Evolutionary conservation across 2,888 invertebrate species (phyloP), one percentile per base, ranked within the genome.

Genomic region (Nudaria mundana): DNA sequence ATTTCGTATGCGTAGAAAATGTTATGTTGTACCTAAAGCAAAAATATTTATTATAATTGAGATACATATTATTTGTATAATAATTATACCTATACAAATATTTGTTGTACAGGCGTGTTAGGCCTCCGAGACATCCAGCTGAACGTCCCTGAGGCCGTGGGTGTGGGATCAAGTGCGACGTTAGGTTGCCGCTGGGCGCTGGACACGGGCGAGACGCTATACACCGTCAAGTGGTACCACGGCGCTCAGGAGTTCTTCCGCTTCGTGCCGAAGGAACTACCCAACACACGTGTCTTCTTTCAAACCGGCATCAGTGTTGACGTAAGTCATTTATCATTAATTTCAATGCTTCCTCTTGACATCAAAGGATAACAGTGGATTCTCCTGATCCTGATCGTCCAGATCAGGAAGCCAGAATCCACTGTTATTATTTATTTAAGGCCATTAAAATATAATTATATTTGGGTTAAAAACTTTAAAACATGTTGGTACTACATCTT

Each of bases 181-280:
- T 90, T 95, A 47, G 91, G 92, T 56, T 95, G 95, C 76, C 90
- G 90, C 42, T 95, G 94, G 90, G 91, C 94, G 57, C 84, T 95
- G 40, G 93, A 94, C 70, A 90, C 91, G 3, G 87, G 87, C 3
- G 94, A 94, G 54, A 90, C 91, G 5, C 87, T 95, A 5, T 95
- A 95, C 81, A 93, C 94, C 22, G 93, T 95, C 55, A 95, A 95
- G 79, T 95, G 95, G 95, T 95, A 95, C 87, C 94, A 94, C 72
- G 94, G 94, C 1, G 81, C 90, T 5, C 90, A 92, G 54, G 95
- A 95, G 78, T 95, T 95, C 90, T 95, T 93, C 85, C 91, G 95
- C 56, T 95, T 91, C 73, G 91, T 94, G 58, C 95, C 94, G n/a
- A 94, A 94, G 73, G 94, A 95, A 70, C 79, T 93, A 55, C 94